Evolutionary conservation across 2,113 vertebrate genomes (phyloP).

Genomic region (Neogobius melanostomus): DNA sequence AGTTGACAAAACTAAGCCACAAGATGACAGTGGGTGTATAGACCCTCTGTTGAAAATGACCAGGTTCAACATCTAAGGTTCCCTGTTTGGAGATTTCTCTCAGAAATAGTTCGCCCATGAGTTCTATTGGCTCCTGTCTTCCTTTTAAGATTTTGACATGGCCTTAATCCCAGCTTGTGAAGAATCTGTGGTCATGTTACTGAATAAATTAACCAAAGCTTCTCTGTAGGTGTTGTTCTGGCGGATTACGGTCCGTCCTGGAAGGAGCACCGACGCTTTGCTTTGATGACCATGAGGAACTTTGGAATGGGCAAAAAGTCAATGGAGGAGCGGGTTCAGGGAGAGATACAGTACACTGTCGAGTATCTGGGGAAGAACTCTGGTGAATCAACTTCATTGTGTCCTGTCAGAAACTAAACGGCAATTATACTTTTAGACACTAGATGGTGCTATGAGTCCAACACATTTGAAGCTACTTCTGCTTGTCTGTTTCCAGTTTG

Average conservation of each 20-base stretch:
- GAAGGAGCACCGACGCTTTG: slow-evolving; percentile 76
- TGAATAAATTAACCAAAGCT: neutral
- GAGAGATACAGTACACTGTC: slow-evolving; percentile 60
- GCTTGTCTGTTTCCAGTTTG: neutral
- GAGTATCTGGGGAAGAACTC: slow-evolving; percentile 25
- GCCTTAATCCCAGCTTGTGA: too few species aligned
- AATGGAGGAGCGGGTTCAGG: slow-evolving; percentile 71
- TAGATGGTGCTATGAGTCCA: neutral
- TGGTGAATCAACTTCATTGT: neutral
- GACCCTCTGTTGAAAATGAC: too few species aligned
- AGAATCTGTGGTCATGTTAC: too few species aligned
- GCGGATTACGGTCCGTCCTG: slow-evolving; percentile 57
- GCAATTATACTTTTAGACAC: neutral
- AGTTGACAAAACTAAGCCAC: too few species aligned
- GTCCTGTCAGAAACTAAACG: neutral
- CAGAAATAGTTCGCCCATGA: too few species aligned
- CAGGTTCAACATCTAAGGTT: too few species aligned
- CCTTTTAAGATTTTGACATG: too few species aligned
- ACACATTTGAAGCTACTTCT: neutral
- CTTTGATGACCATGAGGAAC: slow-evolving; percentile 70
- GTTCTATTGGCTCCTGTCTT: too few species aligned
- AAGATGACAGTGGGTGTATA: too few species aligned
- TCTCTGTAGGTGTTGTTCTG: slow-evolving; percentile 48
- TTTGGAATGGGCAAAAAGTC: slow-evolving; percentile 81
- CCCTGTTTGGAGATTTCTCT: too few species aligned